Conservation (phyloP, 2,113 vertebrate species). For the Mirza zaza region DNA sequence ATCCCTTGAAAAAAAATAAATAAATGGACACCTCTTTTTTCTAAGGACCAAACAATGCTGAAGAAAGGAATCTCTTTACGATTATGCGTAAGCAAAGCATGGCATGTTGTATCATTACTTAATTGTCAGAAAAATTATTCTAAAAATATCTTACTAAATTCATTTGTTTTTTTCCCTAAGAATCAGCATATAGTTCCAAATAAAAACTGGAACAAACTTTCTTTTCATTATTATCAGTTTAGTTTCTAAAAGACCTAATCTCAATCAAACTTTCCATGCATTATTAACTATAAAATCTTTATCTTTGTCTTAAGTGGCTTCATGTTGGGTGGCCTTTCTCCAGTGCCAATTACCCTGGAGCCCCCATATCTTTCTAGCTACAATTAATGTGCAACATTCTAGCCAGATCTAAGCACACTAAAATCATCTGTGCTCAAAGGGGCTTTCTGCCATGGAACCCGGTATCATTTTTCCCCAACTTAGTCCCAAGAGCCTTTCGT, state of each 20-base stretch:
- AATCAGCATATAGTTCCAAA: not conserved
- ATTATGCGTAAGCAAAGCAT: not conserved
- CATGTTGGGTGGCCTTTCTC: not conserved
- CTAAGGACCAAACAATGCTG: too few species aligned
- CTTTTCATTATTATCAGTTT: not conserved
- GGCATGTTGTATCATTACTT: not conserved
- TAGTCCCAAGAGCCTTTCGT: not conserved
- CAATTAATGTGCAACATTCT: conserved; percentile 1
- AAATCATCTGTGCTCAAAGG: not conserved
- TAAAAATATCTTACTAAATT: not conserved
- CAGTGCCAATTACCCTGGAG: not conserved
- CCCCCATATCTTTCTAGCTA: not conserved
- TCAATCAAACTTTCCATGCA: not conserved
- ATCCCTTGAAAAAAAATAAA: not conserved
- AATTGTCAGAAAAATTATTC: not conserved
- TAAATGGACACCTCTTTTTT: not conserved
- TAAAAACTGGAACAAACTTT: conserved; percentile 27
- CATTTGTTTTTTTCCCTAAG: not conserved
- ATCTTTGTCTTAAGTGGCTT: not conserved
- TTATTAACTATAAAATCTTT: not conserved
- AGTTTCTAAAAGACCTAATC: conserved; percentile 9
- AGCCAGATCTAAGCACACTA: not conserved
- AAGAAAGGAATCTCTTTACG: not conserved
- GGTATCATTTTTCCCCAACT: not conserved
- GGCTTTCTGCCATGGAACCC: not conserved